phyloP scores from a whole-genome alignment of 2,113 vertebrate species.

The Varanus salvator region DNA sequence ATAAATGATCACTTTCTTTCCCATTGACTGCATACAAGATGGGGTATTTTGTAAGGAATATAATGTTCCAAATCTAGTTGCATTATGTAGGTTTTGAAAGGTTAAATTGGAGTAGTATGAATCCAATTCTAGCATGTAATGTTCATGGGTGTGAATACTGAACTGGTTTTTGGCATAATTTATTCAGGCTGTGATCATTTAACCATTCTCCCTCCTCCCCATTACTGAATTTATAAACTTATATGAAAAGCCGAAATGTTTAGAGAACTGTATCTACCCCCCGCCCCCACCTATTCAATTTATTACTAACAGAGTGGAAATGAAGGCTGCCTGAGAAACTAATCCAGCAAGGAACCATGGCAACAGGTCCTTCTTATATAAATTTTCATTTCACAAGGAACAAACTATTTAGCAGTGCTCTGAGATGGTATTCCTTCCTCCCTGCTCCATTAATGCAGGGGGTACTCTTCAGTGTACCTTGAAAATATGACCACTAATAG shows the following conservation, averaged over 20 bases:
- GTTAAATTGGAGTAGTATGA: conserved; percentile 28
- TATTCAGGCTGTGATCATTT: conserved; percentile 2
- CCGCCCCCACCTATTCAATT: conserved; percentile 28
- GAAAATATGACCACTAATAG: neutral
- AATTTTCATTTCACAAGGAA: conserved; percentile 32
- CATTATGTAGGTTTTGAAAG: neutral
- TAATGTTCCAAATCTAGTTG: neutral
- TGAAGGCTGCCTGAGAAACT: conserved; percentile 53
- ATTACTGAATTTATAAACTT: neutral
- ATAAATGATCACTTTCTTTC: neutral
- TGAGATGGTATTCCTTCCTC: conserved; percentile 18
- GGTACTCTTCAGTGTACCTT: neutral
- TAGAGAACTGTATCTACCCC: conserved; percentile 13
- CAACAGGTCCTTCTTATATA: conserved; percentile 65
- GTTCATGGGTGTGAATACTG: neutral
- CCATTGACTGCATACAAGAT: neutral
- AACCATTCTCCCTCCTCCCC: neutral
- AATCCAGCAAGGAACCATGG: conserved; percentile 71
- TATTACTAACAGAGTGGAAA: conserved; percentile 47
- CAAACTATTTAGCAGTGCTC: conserved; percentile 10
- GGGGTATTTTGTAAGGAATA: neutral
- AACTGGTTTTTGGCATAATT: conserved; percentile 20
- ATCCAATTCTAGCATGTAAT: neutral
- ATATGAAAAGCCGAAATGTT: conserved; percentile 30
- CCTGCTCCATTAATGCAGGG: neutral